A percentile compares a stretch with the other conserved stretches of the same genome.
Evolutionary conservation across 92 coral and sea anemone species (phyloP).

Genomic region (Phenganax marumi): DNA sequence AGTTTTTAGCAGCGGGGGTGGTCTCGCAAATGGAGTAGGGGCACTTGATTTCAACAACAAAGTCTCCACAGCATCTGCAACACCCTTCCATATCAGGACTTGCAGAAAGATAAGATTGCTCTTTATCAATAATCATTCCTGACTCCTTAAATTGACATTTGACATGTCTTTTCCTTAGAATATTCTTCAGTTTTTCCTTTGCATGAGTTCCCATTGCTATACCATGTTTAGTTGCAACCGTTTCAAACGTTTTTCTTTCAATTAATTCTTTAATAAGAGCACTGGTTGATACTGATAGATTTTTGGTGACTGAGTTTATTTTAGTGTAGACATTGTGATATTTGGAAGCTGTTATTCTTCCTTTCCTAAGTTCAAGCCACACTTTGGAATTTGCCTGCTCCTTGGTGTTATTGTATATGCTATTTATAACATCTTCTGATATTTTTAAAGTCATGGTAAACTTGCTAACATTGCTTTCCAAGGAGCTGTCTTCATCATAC

Average conservation of each 20-base stretch:
- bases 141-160: not conserved
- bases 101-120: constrained; percentile 26
- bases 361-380: constrained; percentile 37
- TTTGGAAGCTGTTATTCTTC: constrained; percentile 36
- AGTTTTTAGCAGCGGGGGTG: not conserved
- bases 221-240: constrained; percentile 26
- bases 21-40: constrained; percentile 10
- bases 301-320: constrained; percentile 2
- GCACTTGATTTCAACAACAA: constrained; percentile 14
- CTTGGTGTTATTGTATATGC: constrained; percentile 1
- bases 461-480: not conserved
- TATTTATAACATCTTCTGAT: not conserved
- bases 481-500: not conserved
- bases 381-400: not conserved
- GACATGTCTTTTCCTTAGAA: not conserved
- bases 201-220: constrained; percentile 36
- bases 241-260: not conserved
- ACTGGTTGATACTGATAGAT: constrained; percentile 8
- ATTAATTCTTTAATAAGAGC: constrained; percentile 13
- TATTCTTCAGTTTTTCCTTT: not conserved
- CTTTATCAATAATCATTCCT: constrained; percentile 19
- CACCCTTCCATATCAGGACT: constrained; percentile 27
- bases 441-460: not conserved
- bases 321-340: constrained; percentile 39
- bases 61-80: constrained; percentile 24